phyloP scores from a whole-genome alignment of 2,888 invertebrate genomes.

The Dolomedes plantarius region DNA sequence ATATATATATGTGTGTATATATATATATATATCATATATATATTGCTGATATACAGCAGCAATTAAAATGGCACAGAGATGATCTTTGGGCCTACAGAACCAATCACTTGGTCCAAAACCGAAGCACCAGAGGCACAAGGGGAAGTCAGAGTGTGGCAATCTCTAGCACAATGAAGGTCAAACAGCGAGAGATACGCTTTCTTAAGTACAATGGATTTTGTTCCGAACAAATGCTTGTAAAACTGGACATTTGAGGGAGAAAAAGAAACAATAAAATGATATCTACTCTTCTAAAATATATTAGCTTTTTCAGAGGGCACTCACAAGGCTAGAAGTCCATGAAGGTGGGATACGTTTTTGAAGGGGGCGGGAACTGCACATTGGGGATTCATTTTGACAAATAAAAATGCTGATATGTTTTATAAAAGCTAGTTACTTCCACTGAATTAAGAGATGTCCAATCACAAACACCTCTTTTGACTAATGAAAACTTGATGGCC shows the following conservation, averaged over 20 bases:
- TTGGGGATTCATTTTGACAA: neutral
- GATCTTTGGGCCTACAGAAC: conserved; percentile 63
- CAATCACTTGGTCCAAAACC: conserved; percentile 43
- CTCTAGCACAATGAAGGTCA: conserved; percentile 20
- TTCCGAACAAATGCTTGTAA: conserved; percentile 17
- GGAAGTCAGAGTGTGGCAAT: conserved; percentile 23
- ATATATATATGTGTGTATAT: conserved; percentile 43
- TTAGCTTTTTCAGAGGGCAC: conserved; percentile 25
- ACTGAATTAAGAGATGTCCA: neutral
- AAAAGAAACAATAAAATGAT: conserved; percentile 3
- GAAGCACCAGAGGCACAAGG: conserved; percentile 40
- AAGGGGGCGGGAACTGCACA: neutral
- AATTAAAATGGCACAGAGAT: conserved; percentile 69
- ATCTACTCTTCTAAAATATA: conserved; percentile 19
- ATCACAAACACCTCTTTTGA: neutral
- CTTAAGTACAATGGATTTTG: conserved; percentile 33
- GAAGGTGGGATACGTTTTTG: conserved; percentile 30
- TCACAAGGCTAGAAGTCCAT: conserved; percentile 31
- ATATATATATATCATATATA: conserved; percentile 27
- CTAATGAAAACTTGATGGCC: conserved; percentile 16
- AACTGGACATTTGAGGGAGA: neutral
- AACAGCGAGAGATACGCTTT: neutral
- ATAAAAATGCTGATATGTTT: conserved; percentile 45
- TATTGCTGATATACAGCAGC: conserved; percentile 41
- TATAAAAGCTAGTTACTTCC: conserved; percentile 32